Conservation (phyloP, 2,888 invertebrate genomes). For the Clusia tigrina region DNA sequence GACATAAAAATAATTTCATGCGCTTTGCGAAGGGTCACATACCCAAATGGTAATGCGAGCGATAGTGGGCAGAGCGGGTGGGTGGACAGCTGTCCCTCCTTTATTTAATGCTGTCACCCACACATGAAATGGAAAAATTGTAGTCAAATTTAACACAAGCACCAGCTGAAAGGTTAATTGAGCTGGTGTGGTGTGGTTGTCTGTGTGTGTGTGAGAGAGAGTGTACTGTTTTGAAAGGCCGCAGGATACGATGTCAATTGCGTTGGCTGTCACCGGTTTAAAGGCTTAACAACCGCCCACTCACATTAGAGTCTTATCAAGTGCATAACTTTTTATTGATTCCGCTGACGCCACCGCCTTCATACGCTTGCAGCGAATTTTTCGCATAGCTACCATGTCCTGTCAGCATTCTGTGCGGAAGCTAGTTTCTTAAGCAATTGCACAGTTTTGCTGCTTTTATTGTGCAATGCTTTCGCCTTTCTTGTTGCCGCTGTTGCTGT, state of each 20-base stretch:
- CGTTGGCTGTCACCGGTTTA: too few species aligned
- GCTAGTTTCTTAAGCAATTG: neutral
- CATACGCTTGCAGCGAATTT: neutral
- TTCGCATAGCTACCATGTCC: neutral
- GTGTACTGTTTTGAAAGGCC: too few species aligned
- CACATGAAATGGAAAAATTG: neutral
- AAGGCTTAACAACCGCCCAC: too few species aligned
- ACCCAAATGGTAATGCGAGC: neutral
- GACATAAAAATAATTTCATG: slow-evolving; percentile 21
- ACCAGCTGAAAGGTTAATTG: too few species aligned
- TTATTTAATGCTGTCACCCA: too few species aligned
- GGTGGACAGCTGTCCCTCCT: too few species aligned
- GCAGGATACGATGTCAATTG: too few species aligned
- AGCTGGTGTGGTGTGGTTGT: too few species aligned
- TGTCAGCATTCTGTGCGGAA: neutral
- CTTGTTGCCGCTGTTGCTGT: slow-evolving; percentile 9
- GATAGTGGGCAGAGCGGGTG: neutral
- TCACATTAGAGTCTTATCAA: neutral
- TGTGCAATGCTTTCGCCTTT: slow-evolving; percentile 33
- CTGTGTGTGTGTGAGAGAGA: too few species aligned
- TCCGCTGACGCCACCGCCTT: neutral
- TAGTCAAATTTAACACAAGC: neutral
- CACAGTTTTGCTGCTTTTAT: slow-evolving; percentile 32
- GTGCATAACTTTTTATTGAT: neutral
- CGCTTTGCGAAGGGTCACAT: neutral